Percentiles rank a stretch among this genome's conserved stretches.
Conservation (phyloP, 2,797 vertebrate genomes). For the Micropoecilia bifurca region DNA sequence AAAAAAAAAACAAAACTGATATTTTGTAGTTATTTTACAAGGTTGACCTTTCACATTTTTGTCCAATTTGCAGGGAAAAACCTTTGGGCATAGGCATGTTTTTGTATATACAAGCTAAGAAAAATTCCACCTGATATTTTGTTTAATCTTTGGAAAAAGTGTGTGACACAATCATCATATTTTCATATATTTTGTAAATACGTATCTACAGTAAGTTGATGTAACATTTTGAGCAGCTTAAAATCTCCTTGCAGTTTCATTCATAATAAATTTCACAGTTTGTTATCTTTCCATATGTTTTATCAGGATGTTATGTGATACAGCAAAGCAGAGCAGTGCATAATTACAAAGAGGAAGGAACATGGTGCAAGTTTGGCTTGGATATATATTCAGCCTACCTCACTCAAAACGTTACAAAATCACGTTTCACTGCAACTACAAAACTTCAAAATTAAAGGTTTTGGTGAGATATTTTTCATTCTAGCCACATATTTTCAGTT, state of each 20-base stretch:
- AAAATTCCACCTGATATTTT: slow-evolving; percentile 20
- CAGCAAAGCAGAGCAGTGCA: not conserved
- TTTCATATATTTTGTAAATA: slow-evolving; percentile 62
- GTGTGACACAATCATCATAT: slow-evolving; percentile 11
- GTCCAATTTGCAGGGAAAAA: slow-evolving; percentile 54
- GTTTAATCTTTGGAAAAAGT: slow-evolving; percentile 33
- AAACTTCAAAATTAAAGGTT: not conserved
- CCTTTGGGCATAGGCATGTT: not conserved
- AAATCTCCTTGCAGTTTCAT: slow-evolving; percentile 17
- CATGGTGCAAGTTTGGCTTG: not conserved
- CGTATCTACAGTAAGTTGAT: slow-evolving; percentile 41
- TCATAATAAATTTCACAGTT: not conserved
- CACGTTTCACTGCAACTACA: not conserved
- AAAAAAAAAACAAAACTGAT: not conserved
- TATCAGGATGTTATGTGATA: not conserved
- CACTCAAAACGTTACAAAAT: not conserved
- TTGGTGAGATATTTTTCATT: not conserved
- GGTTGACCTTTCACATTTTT: slow-evolving; percentile 12
- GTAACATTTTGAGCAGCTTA: slow-evolving; percentile 14
- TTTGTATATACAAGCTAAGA: slow-evolving; percentile 24
- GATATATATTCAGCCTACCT: not conserved
- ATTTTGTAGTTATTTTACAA: slow-evolving; percentile 4
- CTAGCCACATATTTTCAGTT: not conserved
- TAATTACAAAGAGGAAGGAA: not conserved
- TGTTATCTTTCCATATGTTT: not conserved